Percentiles rank a stretch among this genome's conserved stretches.
phyloP scores from a whole-genome alignment of 2,888 invertebrate species.

The Glaucopsyche alexis region DNA sequence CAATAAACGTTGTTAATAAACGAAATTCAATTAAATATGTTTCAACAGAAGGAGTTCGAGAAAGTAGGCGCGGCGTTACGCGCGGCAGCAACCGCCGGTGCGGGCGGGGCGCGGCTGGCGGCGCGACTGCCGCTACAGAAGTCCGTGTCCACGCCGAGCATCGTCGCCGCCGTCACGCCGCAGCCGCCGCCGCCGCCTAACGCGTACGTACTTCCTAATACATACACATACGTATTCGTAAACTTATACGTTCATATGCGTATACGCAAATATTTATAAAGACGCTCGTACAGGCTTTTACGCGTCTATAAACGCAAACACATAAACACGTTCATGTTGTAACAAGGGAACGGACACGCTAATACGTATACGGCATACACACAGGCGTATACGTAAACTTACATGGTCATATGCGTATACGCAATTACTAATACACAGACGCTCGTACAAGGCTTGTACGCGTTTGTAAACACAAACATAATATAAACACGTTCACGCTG shows the following conservation, averaged over 20 bases:
- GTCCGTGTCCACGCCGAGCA: slow-evolving; percentile 94
- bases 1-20: no score
- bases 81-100: slow-evolving; percentile 63
- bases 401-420: neutral
- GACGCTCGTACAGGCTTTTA: no score
- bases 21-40: no score
- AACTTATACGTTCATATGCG: neutral
- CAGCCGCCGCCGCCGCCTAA: slow-evolving; percentile 58
- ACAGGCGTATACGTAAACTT: neutral
- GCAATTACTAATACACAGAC: no score
- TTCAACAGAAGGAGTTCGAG: slow-evolving; percentile 85
- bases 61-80: slow-evolving; percentile 78
- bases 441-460: no score
- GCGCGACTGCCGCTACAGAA: slow-evolving; percentile 90
- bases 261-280: no score
- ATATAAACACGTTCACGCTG: no score
- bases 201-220: slow-evolving; percentile 52
- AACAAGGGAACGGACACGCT: no score
- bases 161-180: slow-evolving; percentile 82
- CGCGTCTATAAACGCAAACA: no score
- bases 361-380: no score
- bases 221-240: slow-evolving; percentile 15
- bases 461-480: no score
- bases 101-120: slow-evolving; percentile 73
- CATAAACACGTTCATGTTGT: no score